Conservation (phyloP, 2,113 vertebrate species). For the Ranitomeya imitator region DNA sequence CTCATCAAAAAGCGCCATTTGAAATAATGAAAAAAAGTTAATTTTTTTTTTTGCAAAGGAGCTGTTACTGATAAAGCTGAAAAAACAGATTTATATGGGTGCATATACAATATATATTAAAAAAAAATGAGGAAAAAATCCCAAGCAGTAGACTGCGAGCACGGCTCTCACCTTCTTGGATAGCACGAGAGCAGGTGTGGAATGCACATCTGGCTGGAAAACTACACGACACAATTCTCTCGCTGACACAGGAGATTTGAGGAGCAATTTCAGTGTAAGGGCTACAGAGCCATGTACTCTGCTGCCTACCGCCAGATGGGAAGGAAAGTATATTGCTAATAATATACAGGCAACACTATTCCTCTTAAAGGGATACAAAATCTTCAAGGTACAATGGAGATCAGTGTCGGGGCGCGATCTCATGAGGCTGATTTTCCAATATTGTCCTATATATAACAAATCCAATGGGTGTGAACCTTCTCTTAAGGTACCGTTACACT, state of each 20-base stretch:
- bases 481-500: too few relatives aligned
- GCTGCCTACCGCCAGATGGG: slow-evolving; percentile 10
- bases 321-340: not conserved
- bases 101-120: not conserved
- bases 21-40: not conserved
- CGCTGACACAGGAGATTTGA: slow-evolving; percentile 52
- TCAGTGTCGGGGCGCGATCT: not conserved
- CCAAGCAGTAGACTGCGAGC: slow-evolving; percentile 30
- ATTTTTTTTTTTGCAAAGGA: not conserved
- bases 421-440: not conserved
- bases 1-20: not conserved
- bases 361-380: not conserved
- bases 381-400: not conserved
- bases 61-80: slow-evolving; percentile 4
- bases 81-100: slow-evolving; percentile 24
- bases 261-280: slow-evolving; percentile 24
- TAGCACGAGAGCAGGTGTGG: slow-evolving; percentile 54
- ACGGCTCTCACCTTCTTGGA: slow-evolving; percentile 56
- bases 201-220: slow-evolving; percentile 57
- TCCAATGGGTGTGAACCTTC: not conserved
- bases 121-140: slow-evolving; percentile 42
- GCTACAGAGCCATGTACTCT: slow-evolving; percentile 12
- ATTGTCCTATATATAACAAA: not conserved
- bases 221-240: slow-evolving; percentile 34
- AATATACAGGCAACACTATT: not conserved